Evolutionary conservation across 2,113 vertebrate genomes (phyloP).

Genomic region (Sylvietta virens): DNA sequence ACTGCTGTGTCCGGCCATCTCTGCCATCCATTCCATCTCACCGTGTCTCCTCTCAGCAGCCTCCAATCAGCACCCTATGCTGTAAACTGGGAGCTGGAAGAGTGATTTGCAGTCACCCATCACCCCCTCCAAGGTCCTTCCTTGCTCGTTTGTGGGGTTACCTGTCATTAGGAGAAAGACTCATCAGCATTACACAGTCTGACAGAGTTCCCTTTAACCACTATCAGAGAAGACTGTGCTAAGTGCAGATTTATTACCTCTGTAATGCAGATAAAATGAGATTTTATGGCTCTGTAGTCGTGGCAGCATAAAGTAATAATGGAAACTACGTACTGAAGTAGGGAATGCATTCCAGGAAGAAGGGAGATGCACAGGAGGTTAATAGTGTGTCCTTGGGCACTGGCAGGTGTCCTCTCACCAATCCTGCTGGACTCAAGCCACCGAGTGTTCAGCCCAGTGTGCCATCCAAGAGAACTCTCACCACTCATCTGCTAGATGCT

Average conservation of each 20-base stretch:
- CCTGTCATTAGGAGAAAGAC: not conserved
- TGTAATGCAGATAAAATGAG: constrained; percentile 43
- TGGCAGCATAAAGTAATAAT: constrained; percentile 25
- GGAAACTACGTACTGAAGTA: not conserved
- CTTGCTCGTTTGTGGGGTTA: not conserved
- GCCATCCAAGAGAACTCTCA: not conserved
- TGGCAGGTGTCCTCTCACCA: not conserved
- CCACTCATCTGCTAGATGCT: not conserved
- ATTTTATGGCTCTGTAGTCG: constrained; percentile 36
- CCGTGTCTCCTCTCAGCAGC: not conserved
- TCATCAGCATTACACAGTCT: not conserved
- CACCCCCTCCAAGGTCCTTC: not conserved
- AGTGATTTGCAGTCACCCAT: not conserved
- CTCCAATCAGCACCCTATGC: not conserved
- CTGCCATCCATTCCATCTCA: not conserved
- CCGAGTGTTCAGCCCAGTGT: rapidly evolving
- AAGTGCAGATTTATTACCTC: constrained; percentile 34
- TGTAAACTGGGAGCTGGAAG: not conserved
- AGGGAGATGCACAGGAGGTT: not conserved
- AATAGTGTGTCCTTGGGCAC: not conserved
- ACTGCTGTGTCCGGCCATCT: not conserved
- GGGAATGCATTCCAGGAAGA: not conserved
- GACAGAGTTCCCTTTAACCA: not conserved
- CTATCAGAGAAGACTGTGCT: not conserved
- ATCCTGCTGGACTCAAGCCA: not conserved